Conservation (phyloP, 2,797 vertebrate genomes). For the Chloroceryle inda region DNA sequence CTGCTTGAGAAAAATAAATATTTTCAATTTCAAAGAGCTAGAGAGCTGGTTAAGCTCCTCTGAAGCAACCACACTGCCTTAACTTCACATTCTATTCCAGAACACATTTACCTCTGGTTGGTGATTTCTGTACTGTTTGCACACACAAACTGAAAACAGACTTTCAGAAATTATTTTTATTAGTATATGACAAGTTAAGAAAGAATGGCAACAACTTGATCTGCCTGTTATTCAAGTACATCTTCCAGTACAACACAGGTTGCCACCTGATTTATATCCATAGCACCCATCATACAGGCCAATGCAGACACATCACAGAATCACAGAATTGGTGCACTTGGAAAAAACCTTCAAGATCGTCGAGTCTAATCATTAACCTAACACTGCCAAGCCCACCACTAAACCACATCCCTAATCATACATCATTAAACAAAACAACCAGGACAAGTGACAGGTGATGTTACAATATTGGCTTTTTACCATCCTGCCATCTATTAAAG, state of each 20-base stretch:
- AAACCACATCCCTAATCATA: too few relatives aligned
- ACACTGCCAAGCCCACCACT: too few relatives aligned
- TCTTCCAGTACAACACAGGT: neutral
- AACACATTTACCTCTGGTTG: neutral
- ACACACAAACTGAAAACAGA: neutral
- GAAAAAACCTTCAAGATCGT: too few relatives aligned
- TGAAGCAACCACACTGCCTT: neutral
- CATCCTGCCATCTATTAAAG: neutral
- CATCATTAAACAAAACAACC: neutral
- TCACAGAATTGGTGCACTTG: too few relatives aligned
- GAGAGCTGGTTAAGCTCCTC: neutral
- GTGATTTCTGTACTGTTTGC: neutral
- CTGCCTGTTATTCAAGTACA: neutral
- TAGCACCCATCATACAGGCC: neutral
- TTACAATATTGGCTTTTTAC: neutral
- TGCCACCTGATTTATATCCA: neutral
- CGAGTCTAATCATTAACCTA: too few relatives aligned
- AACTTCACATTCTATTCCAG: neutral
- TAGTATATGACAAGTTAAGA: neutral
- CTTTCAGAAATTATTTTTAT: neutral
- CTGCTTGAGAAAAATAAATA: neutral
- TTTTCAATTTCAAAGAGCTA: neutral
- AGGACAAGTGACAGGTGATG: neutral
- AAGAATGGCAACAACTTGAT: neutral
- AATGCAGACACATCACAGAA: neutral